Conservation (phyloP, 2,797 vertebrate genomes). For the Characodon lateralis region DNA sequence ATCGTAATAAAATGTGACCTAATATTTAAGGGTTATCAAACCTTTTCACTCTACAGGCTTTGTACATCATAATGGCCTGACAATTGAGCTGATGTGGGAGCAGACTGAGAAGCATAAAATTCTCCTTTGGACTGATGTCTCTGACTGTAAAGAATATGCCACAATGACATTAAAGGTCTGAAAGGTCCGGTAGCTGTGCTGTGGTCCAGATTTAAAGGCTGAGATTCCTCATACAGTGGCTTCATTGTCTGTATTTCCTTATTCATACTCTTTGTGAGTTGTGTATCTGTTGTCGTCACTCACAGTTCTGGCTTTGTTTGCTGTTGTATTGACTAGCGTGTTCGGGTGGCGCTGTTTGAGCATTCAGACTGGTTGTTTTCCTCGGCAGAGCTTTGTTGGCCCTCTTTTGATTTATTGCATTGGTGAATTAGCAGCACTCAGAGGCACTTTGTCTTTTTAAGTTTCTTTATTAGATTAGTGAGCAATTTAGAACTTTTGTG, state of each 20-base stretch:
- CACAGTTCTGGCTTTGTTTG: not conserved
- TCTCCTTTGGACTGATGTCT: no score
- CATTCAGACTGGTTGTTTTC: not conserved
- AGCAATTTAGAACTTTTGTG: slow-evolving; percentile 1
- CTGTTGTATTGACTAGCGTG: not conserved
- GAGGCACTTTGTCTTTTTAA: not conserved
- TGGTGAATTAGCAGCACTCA: not conserved
- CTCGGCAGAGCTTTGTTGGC: not conserved
- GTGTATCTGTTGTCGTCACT: not conserved
- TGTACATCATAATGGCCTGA: no score
- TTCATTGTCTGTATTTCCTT: not conserved
- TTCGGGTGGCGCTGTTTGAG: not conserved
- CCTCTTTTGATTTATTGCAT: not conserved
- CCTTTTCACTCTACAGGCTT: no score
- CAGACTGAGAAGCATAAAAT: no score
- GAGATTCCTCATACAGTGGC: not conserved
- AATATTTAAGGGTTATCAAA: no score
- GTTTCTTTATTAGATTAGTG: slow-evolving; percentile 2
- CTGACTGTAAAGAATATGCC: not conserved
- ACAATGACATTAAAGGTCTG: not conserved
- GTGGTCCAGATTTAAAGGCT: not conserved
- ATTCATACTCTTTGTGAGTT: not conserved
- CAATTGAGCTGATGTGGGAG: no score
- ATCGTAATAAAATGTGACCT: no score
- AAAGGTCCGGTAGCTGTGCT: not conserved